Conservation (phyloP, 2,888 invertebrate species). For the Lycaena phlaeas region DNA sequence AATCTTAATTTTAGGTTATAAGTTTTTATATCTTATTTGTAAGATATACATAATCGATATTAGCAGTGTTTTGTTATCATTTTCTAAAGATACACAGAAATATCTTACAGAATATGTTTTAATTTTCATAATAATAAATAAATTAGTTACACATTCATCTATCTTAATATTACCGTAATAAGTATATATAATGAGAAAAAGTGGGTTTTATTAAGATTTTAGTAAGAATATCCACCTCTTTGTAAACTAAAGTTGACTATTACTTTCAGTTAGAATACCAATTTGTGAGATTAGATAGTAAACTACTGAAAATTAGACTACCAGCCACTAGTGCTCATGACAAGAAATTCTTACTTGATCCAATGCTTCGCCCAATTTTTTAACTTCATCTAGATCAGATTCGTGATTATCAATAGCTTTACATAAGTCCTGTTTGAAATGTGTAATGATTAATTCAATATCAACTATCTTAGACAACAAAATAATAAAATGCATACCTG, state of each 20-base stretch:
- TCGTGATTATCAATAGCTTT: constrained; percentile 81
- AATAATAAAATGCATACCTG: constrained; percentile 75
- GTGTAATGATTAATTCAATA: constrained; percentile 26
- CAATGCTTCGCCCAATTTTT: constrained; percentile 83
- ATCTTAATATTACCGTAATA: constrained; percentile 10
- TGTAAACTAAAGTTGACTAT: constrained; percentile 1
- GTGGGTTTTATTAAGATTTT: constrained; percentile 16
- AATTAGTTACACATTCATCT: not conserved
- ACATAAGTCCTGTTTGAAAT: constrained; percentile 80
- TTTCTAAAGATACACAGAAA: no score
- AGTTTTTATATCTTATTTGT: no score
- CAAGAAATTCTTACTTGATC: constrained; percentile 82
- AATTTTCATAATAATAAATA: constrained; percentile 10
- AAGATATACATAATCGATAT: no score
- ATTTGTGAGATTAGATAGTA: constrained; percentile 43
- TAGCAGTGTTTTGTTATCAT: no score
- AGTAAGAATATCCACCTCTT: constrained; percentile 4
- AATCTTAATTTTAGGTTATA: no score
- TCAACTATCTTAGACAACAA: constrained; percentile 8
- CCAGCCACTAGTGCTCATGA: constrained; percentile 47
- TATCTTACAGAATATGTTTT: no score
- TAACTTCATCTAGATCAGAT: constrained; percentile 81
- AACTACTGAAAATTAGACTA: constrained; percentile 65
- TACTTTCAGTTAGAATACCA: constrained; percentile 22
- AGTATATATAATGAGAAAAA: constrained; percentile 14